Evolutionary conservation across 1,140 invertebrate species (phyloP), one percentile per base, ranked within the genome.

Genomic region (honey bee (Apis mellifera)): DNA sequence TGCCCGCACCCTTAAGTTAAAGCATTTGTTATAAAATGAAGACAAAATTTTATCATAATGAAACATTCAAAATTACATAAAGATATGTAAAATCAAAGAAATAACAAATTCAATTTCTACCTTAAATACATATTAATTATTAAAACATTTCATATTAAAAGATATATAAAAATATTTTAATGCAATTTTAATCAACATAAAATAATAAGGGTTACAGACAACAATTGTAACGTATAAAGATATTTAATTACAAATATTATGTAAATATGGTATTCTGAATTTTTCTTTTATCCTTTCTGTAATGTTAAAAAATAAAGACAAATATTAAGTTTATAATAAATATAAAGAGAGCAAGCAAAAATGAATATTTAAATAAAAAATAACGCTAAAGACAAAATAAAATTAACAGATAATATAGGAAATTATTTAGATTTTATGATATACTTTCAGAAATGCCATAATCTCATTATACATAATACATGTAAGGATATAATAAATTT

Each of bases 241-340:
- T 19, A 54, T 70, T 70, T 70, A 70, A 70, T 48, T 73, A 73
- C 9, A 73, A 59, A 73, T 19, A 15, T 69, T 69, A 23, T 59
- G 55, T 70, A 70, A 70, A 70, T 70, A 26, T 15, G 21, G 13
- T 52, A 70, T 26, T 7, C 1, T 72, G 19, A 72, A 73, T 21
- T 59, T 73, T 59, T 42, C 21, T 42, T 42, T 9, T 23, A 50
- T 26, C 64, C n/a, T 32, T 64, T 55, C 9, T 48, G 66, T 42
- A 42, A 55, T 23, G 11, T 55, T 54, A 9, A n/a, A 54, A 52
- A 65, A n/a, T 12, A 13, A 48, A 78, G 17, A 26, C 9, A 65
- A 65, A 77, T 52, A 62, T 60, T 3, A 60, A 60, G 59, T 60
- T 60, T 60, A 69, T 12, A 65, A 17, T 57, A 48, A 62, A 23